phyloP scores from a whole-genome alignment of 2,797 vertebrate species.

The Macropus fuliginosus region DNA sequence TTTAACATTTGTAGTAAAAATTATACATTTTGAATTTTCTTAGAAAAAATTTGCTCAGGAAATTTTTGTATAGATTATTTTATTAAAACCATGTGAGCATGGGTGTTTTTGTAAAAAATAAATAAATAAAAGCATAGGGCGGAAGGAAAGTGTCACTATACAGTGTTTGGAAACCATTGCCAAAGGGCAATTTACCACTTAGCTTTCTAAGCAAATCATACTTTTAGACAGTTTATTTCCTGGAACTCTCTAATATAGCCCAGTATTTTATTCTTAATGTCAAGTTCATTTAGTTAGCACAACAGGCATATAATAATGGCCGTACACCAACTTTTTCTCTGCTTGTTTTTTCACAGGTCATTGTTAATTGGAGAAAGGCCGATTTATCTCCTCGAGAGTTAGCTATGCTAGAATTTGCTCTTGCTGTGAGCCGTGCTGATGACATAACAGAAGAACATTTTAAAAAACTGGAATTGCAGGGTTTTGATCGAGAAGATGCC shows the following conservation, averaged over 20 bases:
- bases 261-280: not conserved
- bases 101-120: not conserved
- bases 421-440: conserved; percentile 88
- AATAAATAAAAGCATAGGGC: not conserved
- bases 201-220: not conserved
- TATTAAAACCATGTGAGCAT: not conserved
- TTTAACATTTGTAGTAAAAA: too few relatives aligned
- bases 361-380: conserved; percentile 88
- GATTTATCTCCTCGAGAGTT: conserved; percentile 86
- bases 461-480: conserved; percentile 86
- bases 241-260: not conserved
- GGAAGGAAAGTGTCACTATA: not conserved
- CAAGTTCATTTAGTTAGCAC: not conserved
- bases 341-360: conserved; percentile 83
- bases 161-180: not conserved
- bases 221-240: not conserved
- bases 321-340: not conserved
- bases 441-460: conserved; percentile 90
- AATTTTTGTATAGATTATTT: not conserved
- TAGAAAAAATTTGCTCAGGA: not conserved
- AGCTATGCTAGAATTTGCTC: conserved; percentile 91
- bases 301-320: not conserved
- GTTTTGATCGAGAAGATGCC: conserved; percentile 90
- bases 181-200: not conserved
- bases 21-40: not conserved